Conservation (phyloP, 37 sponge, comb jelly and placozoan genomes). For the Hexactinellida sp. region DNA sequence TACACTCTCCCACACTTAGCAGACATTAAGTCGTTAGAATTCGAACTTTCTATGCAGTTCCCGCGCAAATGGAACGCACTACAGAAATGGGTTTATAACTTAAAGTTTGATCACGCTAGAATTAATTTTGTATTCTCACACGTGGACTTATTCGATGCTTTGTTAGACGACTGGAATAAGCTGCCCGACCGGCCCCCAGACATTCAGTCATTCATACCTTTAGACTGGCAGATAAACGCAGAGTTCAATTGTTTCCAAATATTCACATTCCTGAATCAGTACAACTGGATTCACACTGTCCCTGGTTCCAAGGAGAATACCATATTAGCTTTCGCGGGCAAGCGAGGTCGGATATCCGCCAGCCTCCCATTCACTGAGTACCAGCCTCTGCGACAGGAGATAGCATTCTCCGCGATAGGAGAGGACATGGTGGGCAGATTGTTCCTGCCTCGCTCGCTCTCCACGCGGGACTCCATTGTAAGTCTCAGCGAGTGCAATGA, state of each 20-base stretch:
- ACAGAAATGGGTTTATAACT: slow-evolving; percentile 60
- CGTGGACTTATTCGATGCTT: slow-evolving; percentile 63
- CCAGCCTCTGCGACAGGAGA: slow-evolving; percentile 37
- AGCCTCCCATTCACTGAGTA: slow-evolving; percentile 51
- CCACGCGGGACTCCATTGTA: background rate
- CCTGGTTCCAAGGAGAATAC: background rate
- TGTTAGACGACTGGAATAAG: slow-evolving; percentile 52
- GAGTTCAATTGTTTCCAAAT: slow-evolving; percentile 34
- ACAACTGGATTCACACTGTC: slow-evolving; percentile 59
- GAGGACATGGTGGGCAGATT: background rate
- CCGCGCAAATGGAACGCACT: slow-evolving; percentile 61
- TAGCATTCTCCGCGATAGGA: slow-evolving; percentile 24
- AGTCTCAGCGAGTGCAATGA: background rate
- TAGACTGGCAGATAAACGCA: slow-evolving; percentile 43
- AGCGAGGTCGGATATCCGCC: slow-evolving; percentile 39
- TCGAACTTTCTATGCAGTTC: slow-evolving; percentile 31
- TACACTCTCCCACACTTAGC: background rate
- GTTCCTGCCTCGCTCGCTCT: background rate
- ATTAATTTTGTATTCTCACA: slow-evolving; percentile 48
- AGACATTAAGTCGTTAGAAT: slow-evolving; percentile 1
- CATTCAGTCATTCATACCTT: slow-evolving; percentile 46
- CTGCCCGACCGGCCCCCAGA: slow-evolving; percentile 32
- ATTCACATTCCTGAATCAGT: slow-evolving; percentile 47
- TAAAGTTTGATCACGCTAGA: slow-evolving; percentile 21
- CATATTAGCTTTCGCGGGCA: slow-evolving; percentile 53